Percentiles rank a stretch among this genome's conserved stretches.
Conservation (phyloP, 2,888 invertebrate species). For the Patella depressa region DNA sequence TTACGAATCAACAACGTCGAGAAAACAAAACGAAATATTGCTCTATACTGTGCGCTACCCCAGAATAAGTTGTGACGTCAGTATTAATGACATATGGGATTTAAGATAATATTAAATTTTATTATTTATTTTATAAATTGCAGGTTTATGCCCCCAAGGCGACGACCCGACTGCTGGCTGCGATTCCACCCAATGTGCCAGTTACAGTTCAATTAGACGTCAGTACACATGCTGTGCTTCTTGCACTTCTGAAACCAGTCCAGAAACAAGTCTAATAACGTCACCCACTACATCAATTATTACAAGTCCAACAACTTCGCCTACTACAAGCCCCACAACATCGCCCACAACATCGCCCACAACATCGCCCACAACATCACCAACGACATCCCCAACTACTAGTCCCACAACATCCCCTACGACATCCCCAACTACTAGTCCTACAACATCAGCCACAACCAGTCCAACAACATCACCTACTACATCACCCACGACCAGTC, state of each 20-base stretch:
- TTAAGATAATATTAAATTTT: too few species aligned
- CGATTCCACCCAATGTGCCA: neutral
- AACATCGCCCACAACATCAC: neutral
- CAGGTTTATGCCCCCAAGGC: neutral
- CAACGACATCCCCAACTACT: neutral
- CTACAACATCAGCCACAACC: neutral
- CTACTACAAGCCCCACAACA: neutral
- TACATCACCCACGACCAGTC: neutral
- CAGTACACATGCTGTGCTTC: neutral
- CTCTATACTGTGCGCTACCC: too few species aligned
- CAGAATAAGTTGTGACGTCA: too few species aligned
- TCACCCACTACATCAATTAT: neutral
- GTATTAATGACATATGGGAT: too few species aligned
- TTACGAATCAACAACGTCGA: too few species aligned
- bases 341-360: neutral
- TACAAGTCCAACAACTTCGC: neutral
- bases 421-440: neutral
- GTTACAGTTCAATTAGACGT: neutral
- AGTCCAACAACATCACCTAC: neutral
- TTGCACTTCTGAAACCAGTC: neutral
- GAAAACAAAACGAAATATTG: too few species aligned
- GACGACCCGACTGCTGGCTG: conserved; percentile 1
- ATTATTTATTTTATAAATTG: neutral
- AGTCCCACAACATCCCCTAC: neutral
- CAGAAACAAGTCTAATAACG: neutral